Evolutionary conservation across 2,888 invertebrate species (phyloP).

Genomic region (Cremastinae sp.): DNA sequence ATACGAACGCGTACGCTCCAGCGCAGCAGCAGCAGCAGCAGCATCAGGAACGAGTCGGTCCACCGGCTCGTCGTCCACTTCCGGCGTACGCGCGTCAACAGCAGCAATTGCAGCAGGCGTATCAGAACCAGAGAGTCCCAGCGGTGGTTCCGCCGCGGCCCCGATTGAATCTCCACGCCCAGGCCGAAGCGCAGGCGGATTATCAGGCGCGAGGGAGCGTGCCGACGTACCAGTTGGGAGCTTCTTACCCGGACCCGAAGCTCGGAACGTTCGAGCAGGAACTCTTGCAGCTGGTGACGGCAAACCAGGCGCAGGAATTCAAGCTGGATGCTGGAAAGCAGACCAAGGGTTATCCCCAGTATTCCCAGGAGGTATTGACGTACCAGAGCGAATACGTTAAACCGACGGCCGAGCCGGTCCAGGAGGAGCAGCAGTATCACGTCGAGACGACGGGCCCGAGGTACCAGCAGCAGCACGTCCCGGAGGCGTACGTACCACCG

Average conservation of each 20-base stretch:
- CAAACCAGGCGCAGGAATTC: conserved; percentile 77
- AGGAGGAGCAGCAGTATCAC: conserved; percentile 75
- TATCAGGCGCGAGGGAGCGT: conserved; percentile 70
- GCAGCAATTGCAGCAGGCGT: conserved; percentile 75
- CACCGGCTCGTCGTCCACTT: conserved; percentile 70
- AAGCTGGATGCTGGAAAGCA: conserved; percentile 67
- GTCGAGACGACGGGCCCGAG: conserved; percentile 74
- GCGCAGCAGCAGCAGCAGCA: conserved; percentile 42
- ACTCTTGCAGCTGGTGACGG: conserved; percentile 74
- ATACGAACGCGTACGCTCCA: conserved; percentile 68
- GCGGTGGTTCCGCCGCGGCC: conserved; percentile 73
- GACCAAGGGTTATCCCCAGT: conserved; percentile 63
- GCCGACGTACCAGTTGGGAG: conserved; percentile 69
- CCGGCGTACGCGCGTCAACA: conserved; percentile 75
- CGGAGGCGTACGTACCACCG: conserved; percentile 63
- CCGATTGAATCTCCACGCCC: conserved; percentile 71
- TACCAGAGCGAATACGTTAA: conserved; percentile 70
- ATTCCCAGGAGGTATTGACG: conserved; percentile 68
- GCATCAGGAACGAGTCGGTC: conserved; percentile 55
- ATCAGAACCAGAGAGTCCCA: conserved; percentile 75
- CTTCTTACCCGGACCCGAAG: conserved; percentile 70
- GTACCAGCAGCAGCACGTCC: conserved; percentile 67
- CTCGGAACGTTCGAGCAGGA: conserved; percentile 77
- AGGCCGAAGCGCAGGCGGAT: conserved; percentile 72
- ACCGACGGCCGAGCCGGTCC: conserved; percentile 61